phyloP scores from a whole-genome alignment of 2,113 vertebrate genomes.

The Hippolais icterina region DNA sequence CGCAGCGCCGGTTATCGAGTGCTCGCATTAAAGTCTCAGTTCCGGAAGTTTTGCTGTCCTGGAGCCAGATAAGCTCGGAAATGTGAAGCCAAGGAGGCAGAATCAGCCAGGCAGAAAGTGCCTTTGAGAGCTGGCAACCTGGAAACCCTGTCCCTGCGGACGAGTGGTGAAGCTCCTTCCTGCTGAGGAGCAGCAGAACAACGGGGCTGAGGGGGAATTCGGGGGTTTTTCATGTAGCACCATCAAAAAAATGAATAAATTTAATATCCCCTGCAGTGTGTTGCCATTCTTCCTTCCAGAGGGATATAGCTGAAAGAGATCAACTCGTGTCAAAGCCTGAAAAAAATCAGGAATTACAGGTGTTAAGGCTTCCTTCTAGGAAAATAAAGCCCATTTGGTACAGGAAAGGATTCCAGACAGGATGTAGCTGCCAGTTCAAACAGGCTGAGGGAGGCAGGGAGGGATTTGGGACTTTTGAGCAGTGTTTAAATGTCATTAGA shows the following conservation, averaged over 20 bases:
- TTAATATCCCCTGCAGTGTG: background rate
- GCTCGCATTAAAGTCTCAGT: background rate
- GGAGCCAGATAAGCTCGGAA: background rate
- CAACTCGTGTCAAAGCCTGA: background rate
- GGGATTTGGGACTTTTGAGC: background rate
- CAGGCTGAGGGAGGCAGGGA: background rate
- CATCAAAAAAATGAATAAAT: background rate
- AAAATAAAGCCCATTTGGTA: background rate
- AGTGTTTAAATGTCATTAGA: background rate
- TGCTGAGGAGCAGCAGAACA: background rate
- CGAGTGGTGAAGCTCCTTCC: background rate
- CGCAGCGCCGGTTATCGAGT: accelerated
- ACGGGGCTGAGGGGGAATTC: accelerated
- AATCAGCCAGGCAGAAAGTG: background rate
- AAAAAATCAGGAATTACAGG: background rate
- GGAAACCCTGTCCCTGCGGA: background rate
- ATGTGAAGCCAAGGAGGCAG: background rate
- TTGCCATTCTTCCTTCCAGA: background rate
- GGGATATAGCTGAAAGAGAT: background rate
- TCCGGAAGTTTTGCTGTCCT: background rate
- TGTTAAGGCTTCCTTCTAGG: background rate
- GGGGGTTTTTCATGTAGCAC: background rate
- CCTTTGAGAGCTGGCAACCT: background rate
- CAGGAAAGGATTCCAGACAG: background rate
- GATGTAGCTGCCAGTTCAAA: background rate